Evolutionary conservation across 2,113 vertebrate genomes (phyloP).

Genomic region (Isurus oxyrinchus): DNA sequence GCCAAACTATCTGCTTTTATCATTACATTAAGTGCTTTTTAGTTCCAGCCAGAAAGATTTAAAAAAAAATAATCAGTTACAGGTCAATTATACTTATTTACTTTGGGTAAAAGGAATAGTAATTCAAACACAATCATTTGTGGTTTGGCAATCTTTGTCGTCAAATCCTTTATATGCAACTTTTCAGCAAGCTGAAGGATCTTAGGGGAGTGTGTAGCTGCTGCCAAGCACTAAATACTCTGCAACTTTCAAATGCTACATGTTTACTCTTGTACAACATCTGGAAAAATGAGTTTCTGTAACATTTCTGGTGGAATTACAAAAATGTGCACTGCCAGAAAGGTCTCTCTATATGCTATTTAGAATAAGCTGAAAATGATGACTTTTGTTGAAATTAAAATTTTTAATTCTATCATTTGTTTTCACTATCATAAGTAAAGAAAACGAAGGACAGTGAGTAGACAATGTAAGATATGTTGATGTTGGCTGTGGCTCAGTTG

Average conservation of each 20-base stretch:
- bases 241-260: slow-evolving; percentile 15
- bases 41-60: neutral
- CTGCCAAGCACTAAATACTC: slow-evolving; percentile 19
- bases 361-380: neutral
- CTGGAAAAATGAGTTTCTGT: slow-evolving; percentile 33
- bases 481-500: neutral
- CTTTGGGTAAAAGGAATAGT: neutral
- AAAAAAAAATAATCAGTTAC: neutral
- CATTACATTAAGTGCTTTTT: neutral
- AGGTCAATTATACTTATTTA: slow-evolving; percentile 31
- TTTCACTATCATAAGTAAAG: neutral
- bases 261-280: slow-evolving; percentile 32
- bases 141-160: slow-evolving; percentile 28
- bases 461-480: neutral
- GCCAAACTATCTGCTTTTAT: slow-evolving; percentile 33
- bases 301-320: slow-evolving; percentile 29
- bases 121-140: slow-evolving; percentile 26
- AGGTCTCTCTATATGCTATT: slow-evolving; percentile 19
- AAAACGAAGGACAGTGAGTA: neutral
- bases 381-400: neutral
- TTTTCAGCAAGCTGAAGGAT: slow-evolving; percentile 7
- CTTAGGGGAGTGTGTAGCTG: neutral
- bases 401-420: neutral
- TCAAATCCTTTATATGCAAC: slow-evolving; percentile 29
- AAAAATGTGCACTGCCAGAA: slow-evolving; percentile 10